phyloP scores from a whole-genome alignment of 2,888 invertebrate species.

The Endomychus coccineus region DNA sequence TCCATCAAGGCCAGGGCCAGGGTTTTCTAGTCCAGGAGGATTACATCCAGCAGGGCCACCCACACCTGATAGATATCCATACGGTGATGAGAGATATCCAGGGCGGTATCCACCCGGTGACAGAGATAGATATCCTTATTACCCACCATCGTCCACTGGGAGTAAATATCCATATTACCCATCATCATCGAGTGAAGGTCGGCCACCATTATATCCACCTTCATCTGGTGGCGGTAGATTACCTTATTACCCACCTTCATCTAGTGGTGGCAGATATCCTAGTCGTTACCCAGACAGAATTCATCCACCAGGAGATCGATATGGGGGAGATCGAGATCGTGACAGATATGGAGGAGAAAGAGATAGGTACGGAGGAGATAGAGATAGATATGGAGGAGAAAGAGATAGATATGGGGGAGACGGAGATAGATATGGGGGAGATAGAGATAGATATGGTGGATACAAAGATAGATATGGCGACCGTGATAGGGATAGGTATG shows the following conservation, averaged over 20 bases:
- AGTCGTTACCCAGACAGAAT: constrained; percentile 20
- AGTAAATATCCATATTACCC: constrained; percentile 42
- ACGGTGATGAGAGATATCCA: constrained; percentile 28
- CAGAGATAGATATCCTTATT: constrained; percentile 39
- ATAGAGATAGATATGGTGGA: constrained; percentile 12
- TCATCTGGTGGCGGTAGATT: constrained; percentile 34
- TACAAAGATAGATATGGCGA: constrained; percentile 24
- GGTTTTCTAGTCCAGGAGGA: constrained; percentile 16
- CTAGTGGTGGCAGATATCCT: constrained; percentile 17
- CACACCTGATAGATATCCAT: constrained; percentile 19
- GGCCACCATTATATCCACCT: constrained; percentile 23
- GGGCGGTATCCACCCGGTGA: constrained; percentile 34
- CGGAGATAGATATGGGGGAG: constrained; percentile 27
- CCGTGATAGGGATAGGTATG: constrained; percentile 29
- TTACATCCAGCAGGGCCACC: constrained; percentile 19
- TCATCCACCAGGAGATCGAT: constrained; percentile 25
- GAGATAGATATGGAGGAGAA: constrained; percentile 15
- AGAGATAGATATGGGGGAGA: constrained; percentile 21
- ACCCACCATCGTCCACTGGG: constrained; percentile 14
- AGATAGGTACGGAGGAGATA: constrained; percentile 17
- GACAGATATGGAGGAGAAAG: constrained; percentile 28
- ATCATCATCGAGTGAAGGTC: constrained; percentile 35
- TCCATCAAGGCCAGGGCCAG: too few species aligned
- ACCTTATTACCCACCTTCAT: constrained; percentile 27
- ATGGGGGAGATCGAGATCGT: constrained; percentile 12